Conservation (phyloP, 2,797 vertebrate genomes). For the Delichon dasypus region DNA sequence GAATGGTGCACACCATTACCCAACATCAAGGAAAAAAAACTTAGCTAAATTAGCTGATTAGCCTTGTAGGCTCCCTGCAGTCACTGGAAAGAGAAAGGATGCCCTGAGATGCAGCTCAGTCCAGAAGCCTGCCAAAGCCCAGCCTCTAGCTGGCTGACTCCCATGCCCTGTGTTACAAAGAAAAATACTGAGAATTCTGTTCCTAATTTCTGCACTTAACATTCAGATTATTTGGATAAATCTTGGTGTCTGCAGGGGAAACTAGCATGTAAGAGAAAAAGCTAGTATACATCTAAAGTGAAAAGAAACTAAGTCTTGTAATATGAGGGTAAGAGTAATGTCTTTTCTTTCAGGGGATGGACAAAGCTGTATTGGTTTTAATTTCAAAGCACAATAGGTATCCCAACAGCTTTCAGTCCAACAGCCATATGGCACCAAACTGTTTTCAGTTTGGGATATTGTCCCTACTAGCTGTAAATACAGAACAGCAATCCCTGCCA, state of each 20-base stretch:
- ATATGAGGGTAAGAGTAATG: not conserved
- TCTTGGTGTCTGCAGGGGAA: not conserved
- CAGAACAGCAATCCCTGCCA: not conserved
- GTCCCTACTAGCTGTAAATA: not conserved
- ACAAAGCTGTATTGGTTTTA: not conserved
- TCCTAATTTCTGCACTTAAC: not conserved
- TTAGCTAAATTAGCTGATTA: not conserved
- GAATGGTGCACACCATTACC: not conserved
- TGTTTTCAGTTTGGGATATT: not conserved
- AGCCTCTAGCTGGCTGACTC: slow-evolving; percentile 11
- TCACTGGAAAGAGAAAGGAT: not conserved
- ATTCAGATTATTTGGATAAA: not conserved
- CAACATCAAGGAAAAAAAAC: not conserved
- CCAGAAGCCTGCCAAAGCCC: not conserved
- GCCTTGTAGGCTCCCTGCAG: not conserved
- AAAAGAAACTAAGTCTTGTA: not conserved
- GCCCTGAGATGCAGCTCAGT: not conserved
- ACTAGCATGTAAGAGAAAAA: not conserved
- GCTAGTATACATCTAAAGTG: not conserved
- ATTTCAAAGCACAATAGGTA: not conserved
- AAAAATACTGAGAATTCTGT: not conserved
- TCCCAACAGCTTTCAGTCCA: not conserved
- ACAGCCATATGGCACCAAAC: not conserved
- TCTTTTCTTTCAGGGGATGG: not conserved
- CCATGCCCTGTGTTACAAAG: not conserved